These are phyloP conservation scores for Characodon lateralis DNA, from an alignment of 2,797 vertebrate genomes.

Conservation along the genomic window DNA sequence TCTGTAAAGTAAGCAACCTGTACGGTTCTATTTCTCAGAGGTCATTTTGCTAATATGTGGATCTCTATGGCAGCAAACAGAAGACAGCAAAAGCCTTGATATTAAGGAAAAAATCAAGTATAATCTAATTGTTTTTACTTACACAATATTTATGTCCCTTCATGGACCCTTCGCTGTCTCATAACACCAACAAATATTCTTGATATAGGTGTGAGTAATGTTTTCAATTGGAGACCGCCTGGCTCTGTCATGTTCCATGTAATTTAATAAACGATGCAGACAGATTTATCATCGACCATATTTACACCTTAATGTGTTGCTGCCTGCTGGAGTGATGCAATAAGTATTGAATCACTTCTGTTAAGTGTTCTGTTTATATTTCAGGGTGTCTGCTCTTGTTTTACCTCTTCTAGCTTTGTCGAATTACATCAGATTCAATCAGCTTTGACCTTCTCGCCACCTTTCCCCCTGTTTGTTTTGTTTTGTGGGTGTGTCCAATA, in stretches of 20 bases:
- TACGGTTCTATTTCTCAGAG: background rate
- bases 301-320: slow-evolving; percentile 56
- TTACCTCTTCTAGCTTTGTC: slow-evolving; percentile 38
- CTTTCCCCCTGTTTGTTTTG: slow-evolving; percentile 40
- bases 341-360: slow-evolving; percentile 56
- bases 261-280: slow-evolving; percentile 65
- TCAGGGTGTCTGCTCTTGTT: slow-evolving; percentile 20
- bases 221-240: slow-evolving; percentile 19
- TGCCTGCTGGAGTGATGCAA: slow-evolving; percentile 39
- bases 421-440: slow-evolving; percentile 55
- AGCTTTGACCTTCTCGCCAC: slow-evolving; percentile 30
- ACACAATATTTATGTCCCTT: slow-evolving; percentile 34
- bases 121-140: slow-evolving; percentile 25
- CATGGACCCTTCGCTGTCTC: background rate
- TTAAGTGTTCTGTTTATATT: slow-evolving; percentile 58
- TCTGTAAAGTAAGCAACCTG: background rate
- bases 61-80: background rate
- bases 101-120: slow-evolving; percentile 1
- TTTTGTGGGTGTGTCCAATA: slow-evolving; percentile 47
- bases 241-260: slow-evolving; percentile 44
- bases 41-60: background rate
- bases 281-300: slow-evolving; percentile 57
- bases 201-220: slow-evolving; percentile 54
- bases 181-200: slow-evolving; percentile 11
- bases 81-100: background rate